Conservation (phyloP, 2,113 vertebrate species). For the Ctenodactylus gundi region DNA sequence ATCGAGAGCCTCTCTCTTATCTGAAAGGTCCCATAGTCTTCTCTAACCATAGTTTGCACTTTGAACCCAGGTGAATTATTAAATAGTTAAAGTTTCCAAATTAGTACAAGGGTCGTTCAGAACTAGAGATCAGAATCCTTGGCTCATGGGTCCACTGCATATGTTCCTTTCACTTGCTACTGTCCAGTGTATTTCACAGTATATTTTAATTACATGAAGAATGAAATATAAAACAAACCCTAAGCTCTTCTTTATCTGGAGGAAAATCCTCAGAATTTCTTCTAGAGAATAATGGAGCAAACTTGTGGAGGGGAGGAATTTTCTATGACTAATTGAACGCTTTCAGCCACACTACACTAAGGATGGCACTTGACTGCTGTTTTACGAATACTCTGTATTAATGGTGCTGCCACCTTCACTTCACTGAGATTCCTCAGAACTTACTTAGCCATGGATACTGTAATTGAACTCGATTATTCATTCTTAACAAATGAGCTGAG, state of each 20-base stretch:
- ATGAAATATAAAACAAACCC: neutral
- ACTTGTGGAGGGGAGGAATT: neutral
- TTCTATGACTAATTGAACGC: constrained; percentile 56
- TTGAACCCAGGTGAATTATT: neutral
- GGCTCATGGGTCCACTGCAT: neutral
- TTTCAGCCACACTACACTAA: constrained; percentile 33
- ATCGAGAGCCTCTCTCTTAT: neutral
- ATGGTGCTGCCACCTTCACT: neutral
- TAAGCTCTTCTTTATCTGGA: neutral
- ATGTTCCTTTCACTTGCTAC: neutral
- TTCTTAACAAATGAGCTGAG: constrained; percentile 7
- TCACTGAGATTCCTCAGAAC: constrained; percentile 28
- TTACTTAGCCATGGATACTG: constrained; percentile 31
- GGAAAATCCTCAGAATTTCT: neutral
- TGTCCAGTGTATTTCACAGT: neutral
- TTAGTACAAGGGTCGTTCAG: neutral
- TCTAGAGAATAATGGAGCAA: neutral
- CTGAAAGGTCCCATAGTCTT: neutral
- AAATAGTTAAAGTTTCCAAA: neutral
- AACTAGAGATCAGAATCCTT: neutral
- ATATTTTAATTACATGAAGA: neutral
- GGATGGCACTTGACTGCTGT: neutral
- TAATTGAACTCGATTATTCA: constrained; percentile 19
- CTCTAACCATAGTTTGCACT: neutral
- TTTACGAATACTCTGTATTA: neutral